Evolutionary conservation across 2,113 vertebrate genomes (phyloP).

Genomic region (Acrocephalus arundinaceus): DNA sequence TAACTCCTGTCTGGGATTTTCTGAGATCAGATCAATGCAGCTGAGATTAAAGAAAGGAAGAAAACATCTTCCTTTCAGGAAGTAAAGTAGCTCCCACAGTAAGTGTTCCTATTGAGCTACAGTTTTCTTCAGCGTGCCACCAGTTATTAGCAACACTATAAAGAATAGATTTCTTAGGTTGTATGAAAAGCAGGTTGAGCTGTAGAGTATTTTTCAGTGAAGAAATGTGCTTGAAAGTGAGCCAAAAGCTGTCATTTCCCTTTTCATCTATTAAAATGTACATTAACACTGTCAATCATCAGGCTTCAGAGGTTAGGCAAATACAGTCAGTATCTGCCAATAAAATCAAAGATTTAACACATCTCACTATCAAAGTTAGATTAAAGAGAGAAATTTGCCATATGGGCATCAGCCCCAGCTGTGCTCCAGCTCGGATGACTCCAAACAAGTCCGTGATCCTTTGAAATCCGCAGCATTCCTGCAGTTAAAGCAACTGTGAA

Average conservation of each 20-base stretch:
- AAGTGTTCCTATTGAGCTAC: background rate
- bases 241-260: slow-evolving; percentile 71
- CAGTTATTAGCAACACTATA: slow-evolving; percentile 37
- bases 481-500: background rate
- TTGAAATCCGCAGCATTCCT: background rate
- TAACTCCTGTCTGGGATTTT: background rate
- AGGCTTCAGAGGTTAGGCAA: slow-evolving; percentile 60
- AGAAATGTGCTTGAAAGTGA: slow-evolving; percentile 49
- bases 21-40: background rate
- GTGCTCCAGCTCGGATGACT: background rate
- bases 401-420: background rate
- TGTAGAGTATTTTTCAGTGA: slow-evolving; percentile 9
- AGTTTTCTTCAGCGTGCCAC: background rate
- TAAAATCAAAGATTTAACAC: slow-evolving; percentile 53
- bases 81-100: background rate
- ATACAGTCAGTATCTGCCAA: slow-evolving; percentile 60
- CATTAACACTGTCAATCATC: slow-evolving; percentile 65
- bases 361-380: slow-evolving; percentile 34
- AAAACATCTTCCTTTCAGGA: background rate
- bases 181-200: slow-evolving; percentile 23
- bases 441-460: background rate
- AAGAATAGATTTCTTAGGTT: slow-evolving; percentile 46
- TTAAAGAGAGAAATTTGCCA: slow-evolving; percentile 8
- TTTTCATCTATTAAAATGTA: slow-evolving; percentile 49
- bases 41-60: slow-evolving; percentile 12